Evolutionary conservation across 2,888 invertebrate species (phyloP).

Genomic region (Netelia inedita): DNA sequence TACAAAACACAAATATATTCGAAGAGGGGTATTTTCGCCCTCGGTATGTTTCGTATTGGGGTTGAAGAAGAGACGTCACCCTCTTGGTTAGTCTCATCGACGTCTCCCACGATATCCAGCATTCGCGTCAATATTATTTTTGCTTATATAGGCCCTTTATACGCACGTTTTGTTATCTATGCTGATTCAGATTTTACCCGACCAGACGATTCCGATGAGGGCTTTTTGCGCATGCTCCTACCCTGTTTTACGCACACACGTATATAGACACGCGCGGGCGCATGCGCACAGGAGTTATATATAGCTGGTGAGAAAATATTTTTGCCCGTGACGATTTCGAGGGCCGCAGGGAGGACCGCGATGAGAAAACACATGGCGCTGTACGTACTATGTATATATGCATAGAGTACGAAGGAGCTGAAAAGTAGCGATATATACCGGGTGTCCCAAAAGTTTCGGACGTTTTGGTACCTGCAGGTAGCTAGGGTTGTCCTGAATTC

Average conservation of each 20-base stretch:
- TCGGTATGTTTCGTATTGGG: conserved; percentile 21
- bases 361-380: conserved; percentile 59
- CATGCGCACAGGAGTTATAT: neutral
- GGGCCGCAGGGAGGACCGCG: conserved; percentile 18
- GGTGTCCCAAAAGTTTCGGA: neutral
- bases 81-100: conserved; percentile 10
- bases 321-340: conserved; percentile 51
- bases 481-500: too few relatives aligned
- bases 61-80: conserved; percentile 34
- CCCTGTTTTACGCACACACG: conserved; percentile 4
- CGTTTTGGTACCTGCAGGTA: too few relatives aligned
- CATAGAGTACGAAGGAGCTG: neutral
- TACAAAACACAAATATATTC: conserved; percentile 58
- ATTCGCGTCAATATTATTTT: conserved; percentile 50
- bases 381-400: conserved; percentile 34
- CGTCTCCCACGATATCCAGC: neutral
- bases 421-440: neutral
- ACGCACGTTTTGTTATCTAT: conserved; percentile 53
- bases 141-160: conserved; percentile 36
- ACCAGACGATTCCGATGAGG: conserved; percentile 17
- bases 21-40: conserved; percentile 32
- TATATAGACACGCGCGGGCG: neutral
- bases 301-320: conserved; percentile 65
- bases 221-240: conserved; percentile 17
- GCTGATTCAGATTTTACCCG: conserved; percentile 58